phyloP scores from a whole-genome alignment of 2,888 invertebrate genomes.

The Tenthredo livida region DNA sequence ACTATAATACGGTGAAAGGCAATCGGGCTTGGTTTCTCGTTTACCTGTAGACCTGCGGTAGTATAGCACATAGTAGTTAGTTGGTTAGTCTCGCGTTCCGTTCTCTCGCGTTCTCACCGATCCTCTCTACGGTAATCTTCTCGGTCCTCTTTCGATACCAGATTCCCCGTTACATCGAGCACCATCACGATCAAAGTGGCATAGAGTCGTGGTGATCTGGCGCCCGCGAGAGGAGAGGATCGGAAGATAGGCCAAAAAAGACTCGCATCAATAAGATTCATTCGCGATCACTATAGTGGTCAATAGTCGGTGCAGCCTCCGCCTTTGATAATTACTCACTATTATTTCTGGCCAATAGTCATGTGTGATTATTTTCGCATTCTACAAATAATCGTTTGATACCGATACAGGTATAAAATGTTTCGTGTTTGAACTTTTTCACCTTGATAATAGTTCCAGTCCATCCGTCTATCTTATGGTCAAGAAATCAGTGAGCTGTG shows the following conservation, averaged over 20 bases:
- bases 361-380: not conserved
- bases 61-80: constrained; percentile 18
- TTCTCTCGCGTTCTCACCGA: constrained; percentile 49
- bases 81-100: constrained; percentile 45
- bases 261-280: not conserved
- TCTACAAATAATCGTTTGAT: not conserved
- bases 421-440: not conserved
- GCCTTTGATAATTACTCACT: constrained; percentile 22
- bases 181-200: constrained; percentile 53
- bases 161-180: constrained; percentile 55
- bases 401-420: not conserved
- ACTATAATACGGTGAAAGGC: constrained; percentile 46
- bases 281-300: constrained; percentile 18
- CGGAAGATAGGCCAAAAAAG: constrained; percentile 20
- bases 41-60: constrained; percentile 22
- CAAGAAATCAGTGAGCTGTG: constrained; percentile 12
- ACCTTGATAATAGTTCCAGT: not conserved
- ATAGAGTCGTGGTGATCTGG: constrained; percentile 22
- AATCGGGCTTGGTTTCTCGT: constrained; percentile 37
- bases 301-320: constrained; percentile 25
- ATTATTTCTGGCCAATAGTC: not conserved
- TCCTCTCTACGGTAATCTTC: constrained; percentile 40
- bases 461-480: not conserved
- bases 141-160: constrained; percentile 42
- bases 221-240: not conserved